Base-by-base conservation (phyloP, 2,888 invertebrate genomes). In the Incurvaria masculella region DNA sequence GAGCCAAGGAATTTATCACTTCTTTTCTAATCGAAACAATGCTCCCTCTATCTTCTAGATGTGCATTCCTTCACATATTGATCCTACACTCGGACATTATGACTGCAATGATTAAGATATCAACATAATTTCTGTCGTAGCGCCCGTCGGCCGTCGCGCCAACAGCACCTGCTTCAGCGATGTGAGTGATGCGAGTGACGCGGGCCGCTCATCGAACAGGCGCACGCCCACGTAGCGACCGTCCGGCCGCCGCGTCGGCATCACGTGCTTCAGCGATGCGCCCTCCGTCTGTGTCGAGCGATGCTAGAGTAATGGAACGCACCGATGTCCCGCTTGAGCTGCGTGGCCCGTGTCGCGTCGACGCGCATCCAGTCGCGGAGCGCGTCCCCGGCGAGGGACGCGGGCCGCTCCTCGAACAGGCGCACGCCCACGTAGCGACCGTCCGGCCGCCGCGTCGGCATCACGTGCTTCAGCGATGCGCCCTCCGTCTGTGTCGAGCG, bases 161-260 rank as follows among this genome's bases (percentile, higher is more conserved):
- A n/a, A n/a, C n/a, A n/a, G n/a, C n/a, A n/a, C n/a, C n/a, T n/a
- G n/a, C n/a, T n/a, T n/a, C n/a, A n/a, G n/a, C n/a, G n/a, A n/a
- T n/a, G n/a, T n/a, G n/a, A n/a, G n/a, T n/a, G n/a, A n/a, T n/a
- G n/a, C n/a, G n/a, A n/a, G n/a, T n/a, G n/a, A n/a, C n/a, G 65
- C 60, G 0, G 87, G 86, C 39, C 83, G 74, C 0, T 74, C 75
- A 51, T 80, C 79, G 61, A 87, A 85, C 42, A 88, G 66, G 60
- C 84, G 85, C 51, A 89, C 81, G 23, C 88, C 88, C 8, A 86
- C 78, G 53, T 84, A 84, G 58, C 83, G 81, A 0, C 84, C 85
- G 1, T 79, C 68, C 0, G 83, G 83, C 3, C 86, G 74, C 55
- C 83, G 82, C 0, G 84, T 81, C 51, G 87, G 76, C 1, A 89